Evolutionary conservation across 2,113 vertebrate genomes (phyloP).

Genomic region (Mystacornis crossleyi): DNA sequence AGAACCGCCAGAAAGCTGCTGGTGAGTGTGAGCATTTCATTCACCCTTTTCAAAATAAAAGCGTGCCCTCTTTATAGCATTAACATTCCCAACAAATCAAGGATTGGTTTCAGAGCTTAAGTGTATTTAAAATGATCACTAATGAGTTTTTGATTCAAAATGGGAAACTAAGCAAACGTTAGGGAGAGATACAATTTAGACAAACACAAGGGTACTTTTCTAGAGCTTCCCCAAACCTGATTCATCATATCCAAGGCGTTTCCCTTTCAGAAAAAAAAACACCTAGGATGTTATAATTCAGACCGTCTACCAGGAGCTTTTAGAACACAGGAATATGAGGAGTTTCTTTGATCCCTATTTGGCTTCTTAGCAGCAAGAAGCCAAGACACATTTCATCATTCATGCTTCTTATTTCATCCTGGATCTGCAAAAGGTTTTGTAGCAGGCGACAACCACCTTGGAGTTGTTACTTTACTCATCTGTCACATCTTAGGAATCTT

Average conservation of each 20-base stretch:
- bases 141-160: background rate
- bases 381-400: background rate
- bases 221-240: background rate
- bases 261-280: background rate
- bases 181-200: background rate
- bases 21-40: background rate
- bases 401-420: background rate
- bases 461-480: background rate
- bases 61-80: rapidly evolving
- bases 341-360: background rate
- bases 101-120: background rate
- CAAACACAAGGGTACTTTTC: background rate
- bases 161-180: background rate
- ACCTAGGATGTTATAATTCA: background rate
- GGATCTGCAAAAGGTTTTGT: background rate
- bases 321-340: background rate
- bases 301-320: background rate
- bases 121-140: background rate
- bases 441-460: background rate
- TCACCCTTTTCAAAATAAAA: background rate
- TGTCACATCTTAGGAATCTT: background rate
- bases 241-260: background rate
- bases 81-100: background rate
- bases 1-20: background rate
- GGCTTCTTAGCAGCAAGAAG: background rate